Conservation (phyloP, 2,888 invertebrate species). For the Leptinotarsa rubiginosa region DNA sequence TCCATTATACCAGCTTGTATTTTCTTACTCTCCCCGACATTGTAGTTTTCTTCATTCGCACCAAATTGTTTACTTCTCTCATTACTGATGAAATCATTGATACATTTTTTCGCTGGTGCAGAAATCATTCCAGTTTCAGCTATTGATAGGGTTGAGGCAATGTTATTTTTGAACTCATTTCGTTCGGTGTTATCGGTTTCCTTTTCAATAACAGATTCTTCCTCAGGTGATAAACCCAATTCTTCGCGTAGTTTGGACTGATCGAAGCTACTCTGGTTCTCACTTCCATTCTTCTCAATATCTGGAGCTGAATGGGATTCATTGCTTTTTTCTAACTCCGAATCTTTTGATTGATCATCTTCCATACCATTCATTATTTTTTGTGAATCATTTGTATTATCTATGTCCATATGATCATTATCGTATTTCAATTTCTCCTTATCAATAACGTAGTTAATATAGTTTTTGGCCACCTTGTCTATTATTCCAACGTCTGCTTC, state of each 20-base stretch:
- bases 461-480: conserved; percentile 38
- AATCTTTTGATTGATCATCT: background rate
- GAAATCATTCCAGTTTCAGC: conserved; percentile 35
- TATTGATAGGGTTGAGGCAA: conserved; percentile 33
- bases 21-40: background rate
- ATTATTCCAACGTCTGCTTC: conserved; percentile 18
- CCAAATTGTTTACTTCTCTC: conserved; percentile 29
- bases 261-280: background rate
- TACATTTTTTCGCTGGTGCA: conserved; percentile 32
- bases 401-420: background rate
- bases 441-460: conserved; percentile 34
- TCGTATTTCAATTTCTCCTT: conserved; percentile 28
- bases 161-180: conserved; percentile 14
- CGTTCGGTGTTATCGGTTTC: background rate
- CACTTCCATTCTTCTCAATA: background rate
- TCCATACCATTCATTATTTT: background rate
- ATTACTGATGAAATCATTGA: conserved; percentile 39
- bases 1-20: background rate
- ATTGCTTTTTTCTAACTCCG: background rate
- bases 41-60: background rate
- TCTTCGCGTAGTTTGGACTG: background rate
- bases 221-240: background rate
- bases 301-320: background rate
- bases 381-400: background rate
- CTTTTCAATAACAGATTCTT: conserved; percentile 13